Conservation (phyloP, 2,888 invertebrate species). For the Theretra japonica region DNA sequence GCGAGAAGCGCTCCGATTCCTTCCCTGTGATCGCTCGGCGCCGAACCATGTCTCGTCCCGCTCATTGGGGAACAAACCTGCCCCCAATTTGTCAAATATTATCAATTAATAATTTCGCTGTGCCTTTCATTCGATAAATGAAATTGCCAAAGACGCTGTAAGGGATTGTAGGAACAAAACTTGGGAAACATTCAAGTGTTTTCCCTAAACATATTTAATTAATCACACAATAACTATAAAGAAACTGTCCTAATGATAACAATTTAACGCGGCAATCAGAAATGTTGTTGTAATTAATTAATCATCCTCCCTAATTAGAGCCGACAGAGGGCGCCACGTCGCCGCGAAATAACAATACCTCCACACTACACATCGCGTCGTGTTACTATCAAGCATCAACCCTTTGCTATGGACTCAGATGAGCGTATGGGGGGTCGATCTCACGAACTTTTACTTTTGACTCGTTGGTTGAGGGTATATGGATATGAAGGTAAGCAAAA, state of each 20-base stretch:
- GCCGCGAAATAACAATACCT: background rate
- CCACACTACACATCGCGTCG: background rate
- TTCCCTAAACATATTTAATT: no score
- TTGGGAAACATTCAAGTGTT: no score
- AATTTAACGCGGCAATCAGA: background rate
- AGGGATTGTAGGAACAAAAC: no score
- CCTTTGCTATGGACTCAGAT: background rate
- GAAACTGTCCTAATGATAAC: background rate
- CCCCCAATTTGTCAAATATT: no score
- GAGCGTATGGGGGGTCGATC: background rate
- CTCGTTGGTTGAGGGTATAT: background rate
- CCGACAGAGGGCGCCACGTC: background rate
- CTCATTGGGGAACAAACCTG: no score
- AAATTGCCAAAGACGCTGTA: no score
- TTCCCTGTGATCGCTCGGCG: no score
- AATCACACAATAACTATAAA: no score
- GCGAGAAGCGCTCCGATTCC: no score
- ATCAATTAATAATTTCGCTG: no score
- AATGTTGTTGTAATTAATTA: background rate
- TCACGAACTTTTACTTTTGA: background rate
- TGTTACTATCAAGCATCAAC: background rate
- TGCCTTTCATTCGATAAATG: no score
- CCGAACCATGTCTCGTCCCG: no score
- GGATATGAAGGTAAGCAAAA: background rate
- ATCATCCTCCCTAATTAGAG: background rate